Evolutionary conservation across 2,797 vertebrate species (phyloP).

Genomic region (Malacoraja senta): DNA sequence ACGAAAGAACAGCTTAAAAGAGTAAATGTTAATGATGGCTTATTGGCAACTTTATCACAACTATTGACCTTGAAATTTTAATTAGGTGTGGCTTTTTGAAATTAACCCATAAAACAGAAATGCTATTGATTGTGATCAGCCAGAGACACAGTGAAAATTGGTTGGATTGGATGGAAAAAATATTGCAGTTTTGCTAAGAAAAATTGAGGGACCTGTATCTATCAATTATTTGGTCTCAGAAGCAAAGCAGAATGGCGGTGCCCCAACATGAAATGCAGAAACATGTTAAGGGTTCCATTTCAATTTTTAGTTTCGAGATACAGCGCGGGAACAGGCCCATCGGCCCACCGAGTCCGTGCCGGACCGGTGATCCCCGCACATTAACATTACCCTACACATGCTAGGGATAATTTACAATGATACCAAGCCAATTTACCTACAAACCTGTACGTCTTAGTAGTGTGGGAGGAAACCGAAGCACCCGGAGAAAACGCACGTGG

Average conservation of each 20-base stretch:
- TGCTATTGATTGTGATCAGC: neutral
- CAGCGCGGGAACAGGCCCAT: no score
- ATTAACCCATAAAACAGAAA: neutral
- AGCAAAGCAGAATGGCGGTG: neutral
- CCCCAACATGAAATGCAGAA: neutral
- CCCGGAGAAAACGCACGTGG: no score
- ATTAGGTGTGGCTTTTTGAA: neutral
- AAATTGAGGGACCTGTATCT: neutral
- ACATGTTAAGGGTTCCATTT: neutral
- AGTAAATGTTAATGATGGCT: neutral
- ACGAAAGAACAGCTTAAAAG: neutral
- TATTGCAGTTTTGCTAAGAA: neutral
- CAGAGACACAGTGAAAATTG: neutral
- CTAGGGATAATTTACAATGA: no score
- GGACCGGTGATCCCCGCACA: no score
- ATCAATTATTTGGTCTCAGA: neutral
- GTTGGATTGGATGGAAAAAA: neutral
- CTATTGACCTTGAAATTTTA: neutral
- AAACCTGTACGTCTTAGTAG: no score
- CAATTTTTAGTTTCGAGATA: neutral
- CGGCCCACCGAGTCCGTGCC: no score
- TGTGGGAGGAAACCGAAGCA: no score
- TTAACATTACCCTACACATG: no score
- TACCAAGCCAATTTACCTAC: no score
- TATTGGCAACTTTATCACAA: neutral